A percentile compares a stretch with the other conserved stretches of the same genome.
Conservation (phyloP, 92 coral and sea anemone species). For the Isaurus tuberculatus region DNA sequence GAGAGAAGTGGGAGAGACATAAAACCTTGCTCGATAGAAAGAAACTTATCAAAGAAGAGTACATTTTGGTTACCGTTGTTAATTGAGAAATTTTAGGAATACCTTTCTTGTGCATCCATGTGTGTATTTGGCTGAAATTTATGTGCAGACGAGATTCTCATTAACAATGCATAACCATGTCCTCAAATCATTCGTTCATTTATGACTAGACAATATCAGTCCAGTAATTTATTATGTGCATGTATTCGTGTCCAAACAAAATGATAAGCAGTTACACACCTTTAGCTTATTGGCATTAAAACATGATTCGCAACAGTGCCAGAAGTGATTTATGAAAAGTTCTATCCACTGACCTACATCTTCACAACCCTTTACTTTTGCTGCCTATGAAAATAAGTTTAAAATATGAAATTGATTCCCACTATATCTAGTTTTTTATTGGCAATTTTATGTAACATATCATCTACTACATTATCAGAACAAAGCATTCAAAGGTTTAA, state of each 20-base stretch:
- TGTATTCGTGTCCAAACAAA: neutral
- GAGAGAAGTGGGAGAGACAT: slow-evolving; percentile 14
- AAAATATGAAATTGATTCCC: neutral
- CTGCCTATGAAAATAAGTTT: slow-evolving; percentile 55
- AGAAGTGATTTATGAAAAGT: slow-evolving; percentile 73
- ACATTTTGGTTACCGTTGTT: neutral
- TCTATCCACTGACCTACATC: slow-evolving; percentile 59
- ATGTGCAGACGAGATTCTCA: slow-evolving; percentile 5
- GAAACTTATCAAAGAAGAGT: slow-evolving; percentile 1
- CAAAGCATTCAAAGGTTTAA: neutral
- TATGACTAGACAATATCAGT: neutral
- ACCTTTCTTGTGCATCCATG: slow-evolving; percentile 1
- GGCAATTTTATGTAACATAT: slow-evolving; percentile 5
- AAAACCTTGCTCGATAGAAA: neutral
- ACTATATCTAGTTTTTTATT: neutral
- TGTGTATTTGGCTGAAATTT: slow-evolving; percentile 2
- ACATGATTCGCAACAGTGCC: slow-evolving; percentile 75
- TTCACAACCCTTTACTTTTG: slow-evolving; percentile 65
- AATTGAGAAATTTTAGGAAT: neutral
- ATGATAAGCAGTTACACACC: slow-evolving; percentile 39
- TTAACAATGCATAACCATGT: neutral
- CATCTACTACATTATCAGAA: slow-evolving; percentile 1
- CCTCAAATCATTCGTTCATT: slow-evolving; percentile 9
- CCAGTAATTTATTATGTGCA: neutral
- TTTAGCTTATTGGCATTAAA: slow-evolving; percentile 62